Conservation (phyloP, 2,888 invertebrate species). For the Cheilosia impressa region DNA sequence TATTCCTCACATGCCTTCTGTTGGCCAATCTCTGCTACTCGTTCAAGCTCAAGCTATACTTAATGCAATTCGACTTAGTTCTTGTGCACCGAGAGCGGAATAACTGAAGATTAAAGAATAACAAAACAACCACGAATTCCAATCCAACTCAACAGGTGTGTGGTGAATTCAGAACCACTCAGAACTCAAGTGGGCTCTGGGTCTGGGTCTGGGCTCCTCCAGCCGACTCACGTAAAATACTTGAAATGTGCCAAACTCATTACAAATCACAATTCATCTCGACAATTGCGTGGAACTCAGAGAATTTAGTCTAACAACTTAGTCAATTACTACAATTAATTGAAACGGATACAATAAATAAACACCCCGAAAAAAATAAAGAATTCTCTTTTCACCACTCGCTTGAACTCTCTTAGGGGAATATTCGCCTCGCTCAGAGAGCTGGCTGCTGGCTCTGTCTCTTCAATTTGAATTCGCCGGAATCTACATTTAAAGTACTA, state of each 20-base stretch:
- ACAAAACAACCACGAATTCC: too few relatives aligned
- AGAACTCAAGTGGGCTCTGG: background rate
- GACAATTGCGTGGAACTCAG: background rate
- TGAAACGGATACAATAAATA: constrained; percentile 29
- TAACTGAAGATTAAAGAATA: too few relatives aligned
- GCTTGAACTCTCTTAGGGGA: constrained; percentile 33
- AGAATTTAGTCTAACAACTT: constrained; percentile 9
- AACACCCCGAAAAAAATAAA: background rate
- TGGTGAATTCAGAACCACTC: constrained; percentile 39
- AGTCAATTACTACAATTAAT: constrained; percentile 34
- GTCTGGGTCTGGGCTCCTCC: background rate
- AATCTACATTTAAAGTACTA: constrained; percentile 41
- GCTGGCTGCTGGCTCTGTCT: background rate
- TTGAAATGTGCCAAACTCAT: background rate
- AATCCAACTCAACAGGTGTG: constrained; percentile 56
- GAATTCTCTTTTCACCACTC: constrained; percentile 13
- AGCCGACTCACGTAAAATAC: background rate
- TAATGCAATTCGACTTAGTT: too few relatives aligned
- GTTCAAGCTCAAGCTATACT: too few relatives aligned
- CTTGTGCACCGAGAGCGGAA: too few relatives aligned
- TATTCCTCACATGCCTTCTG: too few relatives aligned
- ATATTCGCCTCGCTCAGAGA: constrained; percentile 19
- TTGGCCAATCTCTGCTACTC: too few relatives aligned
- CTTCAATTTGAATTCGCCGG: constrained; percentile 61
- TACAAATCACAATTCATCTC: background rate